These are phyloP conservation scores for Paralichthys olivaceus DNA, from an alignment of 2,113 vertebrate species.

Conservation along the genomic window DNA sequence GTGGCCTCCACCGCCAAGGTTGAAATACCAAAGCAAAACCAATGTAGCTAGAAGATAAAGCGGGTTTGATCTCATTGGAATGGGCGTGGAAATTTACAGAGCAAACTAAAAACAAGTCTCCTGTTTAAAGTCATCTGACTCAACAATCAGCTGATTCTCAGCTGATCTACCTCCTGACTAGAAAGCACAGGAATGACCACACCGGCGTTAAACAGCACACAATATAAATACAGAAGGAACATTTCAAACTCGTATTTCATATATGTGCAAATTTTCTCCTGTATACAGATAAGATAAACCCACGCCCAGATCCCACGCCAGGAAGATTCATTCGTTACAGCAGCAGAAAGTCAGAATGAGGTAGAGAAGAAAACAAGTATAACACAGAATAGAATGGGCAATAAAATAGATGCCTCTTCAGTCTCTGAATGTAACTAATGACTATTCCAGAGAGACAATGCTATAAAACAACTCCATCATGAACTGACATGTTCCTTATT, in stretches of 20 bases:
- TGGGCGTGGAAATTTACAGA: neutral
- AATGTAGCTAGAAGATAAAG: constrained; percentile 3
- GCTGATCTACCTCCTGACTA: constrained; percentile 74
- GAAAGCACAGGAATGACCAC: constrained; percentile 48
- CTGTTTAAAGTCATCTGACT: constrained; percentile 71
- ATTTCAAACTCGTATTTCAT: neutral
- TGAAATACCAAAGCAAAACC: constrained; percentile 29
- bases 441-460: constrained; percentile 37
- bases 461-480: constrained; percentile 24
- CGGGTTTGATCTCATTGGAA: constrained; percentile 14
- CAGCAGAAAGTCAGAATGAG: neutral
- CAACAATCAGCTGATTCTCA: constrained; percentile 76
- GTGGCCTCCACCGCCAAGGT: constrained; percentile 7
- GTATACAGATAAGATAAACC: too few relatives aligned
- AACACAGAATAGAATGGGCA: too few relatives aligned
- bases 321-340: neutral
- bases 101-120: constrained; percentile 40
- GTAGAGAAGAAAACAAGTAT: too few relatives aligned
- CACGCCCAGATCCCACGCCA: neutral
- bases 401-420: neutral
- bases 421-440: constrained; percentile 29
- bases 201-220: constrained; percentile 31
- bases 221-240: constrained; percentile 3
- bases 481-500: constrained; percentile 45
- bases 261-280: too few relatives aligned